These are phyloP conservation scores for Oplegnathus fasciatus DNA, from an alignment of 2,113 vertebrate species.

Conservation along the genomic window DNA sequence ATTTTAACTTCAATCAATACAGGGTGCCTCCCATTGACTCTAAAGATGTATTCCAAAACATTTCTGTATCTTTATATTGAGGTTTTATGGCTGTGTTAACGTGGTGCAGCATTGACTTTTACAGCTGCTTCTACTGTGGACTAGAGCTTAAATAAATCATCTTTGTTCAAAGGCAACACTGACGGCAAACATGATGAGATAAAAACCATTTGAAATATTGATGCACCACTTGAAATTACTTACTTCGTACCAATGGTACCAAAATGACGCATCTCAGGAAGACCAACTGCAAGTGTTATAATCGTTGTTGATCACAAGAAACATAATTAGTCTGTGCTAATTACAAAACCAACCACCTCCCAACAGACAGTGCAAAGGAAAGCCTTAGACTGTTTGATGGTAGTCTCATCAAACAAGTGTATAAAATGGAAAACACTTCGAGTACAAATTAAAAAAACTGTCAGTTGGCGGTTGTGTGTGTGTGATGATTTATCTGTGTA, in stretches of 20 bases:
- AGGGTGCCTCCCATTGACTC: not conserved
- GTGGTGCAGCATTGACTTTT: not conserved
- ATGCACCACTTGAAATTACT: not conserved
- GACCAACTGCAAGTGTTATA: too few species aligned
- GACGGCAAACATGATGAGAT: not conserved
- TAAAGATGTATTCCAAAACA: not conserved
- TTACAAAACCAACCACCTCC: not conserved
- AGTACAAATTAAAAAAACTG: too few species aligned
- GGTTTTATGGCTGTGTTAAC: not conserved
- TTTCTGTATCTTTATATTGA: not conserved
- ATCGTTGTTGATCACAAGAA: not conserved
- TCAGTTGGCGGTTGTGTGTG: too few species aligned
- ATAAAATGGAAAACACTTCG: too few species aligned
- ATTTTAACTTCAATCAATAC: too few species aligned
- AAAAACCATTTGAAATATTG: not conserved
- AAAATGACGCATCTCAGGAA: not conserved
- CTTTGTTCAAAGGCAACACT: not conserved
- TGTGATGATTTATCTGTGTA: too few species aligned
- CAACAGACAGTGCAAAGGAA: not conserved
- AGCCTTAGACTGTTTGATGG: too few species aligned
- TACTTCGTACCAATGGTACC: not conserved
- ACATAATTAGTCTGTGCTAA: not conserved
- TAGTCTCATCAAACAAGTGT: too few species aligned
- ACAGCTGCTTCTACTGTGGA: not conserved
- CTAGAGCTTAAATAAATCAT: not conserved